phyloP scores from a whole-genome alignment of 2,113 vertebrate species.

The Otus sunia region DNA sequence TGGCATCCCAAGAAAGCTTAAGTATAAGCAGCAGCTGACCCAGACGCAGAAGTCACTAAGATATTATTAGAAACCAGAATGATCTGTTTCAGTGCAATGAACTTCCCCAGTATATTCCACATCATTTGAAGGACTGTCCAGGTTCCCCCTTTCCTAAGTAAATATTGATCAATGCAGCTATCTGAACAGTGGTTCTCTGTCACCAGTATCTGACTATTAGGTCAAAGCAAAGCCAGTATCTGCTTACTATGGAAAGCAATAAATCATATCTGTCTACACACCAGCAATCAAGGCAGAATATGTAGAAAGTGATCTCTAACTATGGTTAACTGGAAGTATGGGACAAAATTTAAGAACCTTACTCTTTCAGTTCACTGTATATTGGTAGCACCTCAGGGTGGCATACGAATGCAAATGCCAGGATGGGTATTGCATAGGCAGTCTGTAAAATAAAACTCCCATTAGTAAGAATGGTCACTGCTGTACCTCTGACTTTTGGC shows the following conservation, averaged over 20 bases:
- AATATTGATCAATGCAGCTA: fast-evolving
- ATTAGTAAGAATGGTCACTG: conserved; percentile 15
- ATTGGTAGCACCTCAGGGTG: conserved; percentile 97
- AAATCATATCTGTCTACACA: neutral
- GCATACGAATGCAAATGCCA: conserved; percentile 97
- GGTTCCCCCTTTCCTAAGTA: neutral
- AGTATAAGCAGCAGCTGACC: neutral
- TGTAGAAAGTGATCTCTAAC: neutral
- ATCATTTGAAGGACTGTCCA: neutral
- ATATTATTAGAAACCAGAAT: neutral
- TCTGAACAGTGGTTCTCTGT: neutral
- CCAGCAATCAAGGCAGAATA: neutral
- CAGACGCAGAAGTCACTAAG: neutral
- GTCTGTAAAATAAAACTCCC: conserved; percentile 82
- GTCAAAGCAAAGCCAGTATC: neutral
- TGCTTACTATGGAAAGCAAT: neutral
- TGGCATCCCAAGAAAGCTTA: neutral
- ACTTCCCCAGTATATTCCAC: neutral
- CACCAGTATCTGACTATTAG: neutral
- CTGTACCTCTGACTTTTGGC: neutral
- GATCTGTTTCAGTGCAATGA: neutral
- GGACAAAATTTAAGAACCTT: conserved; percentile 67
- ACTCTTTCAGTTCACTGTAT: conserved; percentile 99
- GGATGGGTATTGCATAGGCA: conserved; percentile 94
- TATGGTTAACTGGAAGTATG: neutral